Evolutionary conservation across 2,113 vertebrate species (phyloP), one percentile per base, ranked within the genome.

Genomic region (Eclectus roratus): DNA sequence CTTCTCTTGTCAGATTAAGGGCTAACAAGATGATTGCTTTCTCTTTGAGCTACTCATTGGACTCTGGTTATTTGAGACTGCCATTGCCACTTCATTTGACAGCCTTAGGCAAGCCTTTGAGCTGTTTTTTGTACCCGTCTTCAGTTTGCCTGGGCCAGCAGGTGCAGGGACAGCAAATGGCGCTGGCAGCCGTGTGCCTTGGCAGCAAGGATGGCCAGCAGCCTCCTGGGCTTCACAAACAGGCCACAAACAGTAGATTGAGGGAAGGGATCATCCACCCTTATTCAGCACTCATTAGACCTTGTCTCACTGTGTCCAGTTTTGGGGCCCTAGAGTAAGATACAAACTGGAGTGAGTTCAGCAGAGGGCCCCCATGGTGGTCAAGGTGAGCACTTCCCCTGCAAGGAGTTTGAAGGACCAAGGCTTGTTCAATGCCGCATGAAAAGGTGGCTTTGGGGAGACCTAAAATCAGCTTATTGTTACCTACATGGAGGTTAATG

Each of bases 81-180:
- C 4, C 9, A 9, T 84, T 74, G n/a, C 25, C 37, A 50, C 47
- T 95, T 82, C 53, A 70, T 84, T 53, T 85, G 64, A 78, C 53
- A 83, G 43, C 55, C n/a, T 92, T 74, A 70, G 77, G 72, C 55
- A 86, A 94, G 71, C 9, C 17, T 82, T 31, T 39, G 56, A 56
- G 37, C 46, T 69, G 19, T 25, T 83, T 44, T 41, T 55, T 78
- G 19, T 37, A 68, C 46, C 12, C 17, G 5, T 29, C 44, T 70
- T 53, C 29, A 18, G 19, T 80, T 92, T 78, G 7, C 31, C 53
- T 73, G 69, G 39, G 41, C 64, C 29, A 52, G 58, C 31, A 90
- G 58, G n/a, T 0, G 0, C 4, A 41, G 35, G 20, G 44, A 7
- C 2, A 7, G 28, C 0, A 0, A 16, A 0, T 15, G 37, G 18